These are phyloP conservation scores for Thaumatotibia leucotreta DNA, from an alignment of 1,140 invertebrate species.

Conservation along the genomic window DNA sequence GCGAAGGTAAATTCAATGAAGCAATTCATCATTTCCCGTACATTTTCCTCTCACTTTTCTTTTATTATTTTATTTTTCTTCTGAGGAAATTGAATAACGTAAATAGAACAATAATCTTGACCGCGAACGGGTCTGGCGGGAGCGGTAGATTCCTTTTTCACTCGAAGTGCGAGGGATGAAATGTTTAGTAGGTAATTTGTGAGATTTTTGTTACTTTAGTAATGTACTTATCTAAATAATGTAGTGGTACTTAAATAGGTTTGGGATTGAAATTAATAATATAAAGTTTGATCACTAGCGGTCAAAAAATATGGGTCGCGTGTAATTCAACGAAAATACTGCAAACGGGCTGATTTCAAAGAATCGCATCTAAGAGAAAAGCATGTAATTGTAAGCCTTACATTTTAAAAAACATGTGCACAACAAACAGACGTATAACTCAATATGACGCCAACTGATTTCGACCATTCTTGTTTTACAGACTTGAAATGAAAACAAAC, in stretches of 20 bases:
- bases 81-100: background rate
- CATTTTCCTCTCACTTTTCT: background rate
- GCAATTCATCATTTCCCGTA: no score
- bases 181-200: background rate
- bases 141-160: background rate
- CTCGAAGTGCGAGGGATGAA: background rate
- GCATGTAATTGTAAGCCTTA: no score
- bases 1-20: no score
- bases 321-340: no score
- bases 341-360: no score
- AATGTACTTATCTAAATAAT: conserved; percentile 4
- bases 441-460: no score
- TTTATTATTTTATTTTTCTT: background rate
- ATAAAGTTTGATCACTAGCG: background rate
- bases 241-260: background rate
- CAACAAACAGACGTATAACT: no score
- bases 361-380: no score
- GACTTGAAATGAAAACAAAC: no score
- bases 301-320: no score
- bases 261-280: background rate
- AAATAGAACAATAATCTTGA: background rate
- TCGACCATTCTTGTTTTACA: no score
- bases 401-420: no score
- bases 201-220: background rate
- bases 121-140: background rate